phyloP scores from a whole-genome alignment of 2,113 vertebrate species.

The Casuarius casuarius region DNA sequence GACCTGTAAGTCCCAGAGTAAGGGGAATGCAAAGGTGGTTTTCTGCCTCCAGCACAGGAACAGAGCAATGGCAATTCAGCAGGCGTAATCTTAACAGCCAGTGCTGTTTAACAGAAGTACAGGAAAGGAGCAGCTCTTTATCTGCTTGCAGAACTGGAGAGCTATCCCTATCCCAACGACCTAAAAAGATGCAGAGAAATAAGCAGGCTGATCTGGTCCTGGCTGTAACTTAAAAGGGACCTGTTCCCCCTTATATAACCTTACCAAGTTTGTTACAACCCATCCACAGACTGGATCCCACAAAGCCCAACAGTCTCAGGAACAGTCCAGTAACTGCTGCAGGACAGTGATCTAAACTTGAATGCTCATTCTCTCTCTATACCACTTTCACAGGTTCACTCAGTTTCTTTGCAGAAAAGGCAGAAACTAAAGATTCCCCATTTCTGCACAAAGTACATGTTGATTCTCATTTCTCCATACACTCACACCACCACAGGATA shows the following conservation, averaged over 20 bases:
- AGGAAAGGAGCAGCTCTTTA: background rate
- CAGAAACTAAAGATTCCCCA: background rate
- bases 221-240: background rate
- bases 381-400: background rate
- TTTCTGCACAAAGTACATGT: background rate
- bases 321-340: background rate
- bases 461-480: background rate
- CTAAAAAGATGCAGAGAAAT: background rate
- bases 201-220: background rate
- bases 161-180: background rate
- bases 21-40: background rate
- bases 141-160: background rate
- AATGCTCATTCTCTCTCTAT: background rate
- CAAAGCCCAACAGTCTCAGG: background rate
- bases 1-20: background rate
- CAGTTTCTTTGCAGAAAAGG: background rate
- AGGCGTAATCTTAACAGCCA: background rate
- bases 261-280: background rate
- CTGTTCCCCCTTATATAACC: background rate
- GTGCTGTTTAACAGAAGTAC: background rate
- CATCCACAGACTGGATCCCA: background rate
- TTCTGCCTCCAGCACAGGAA: constrained; percentile 20
- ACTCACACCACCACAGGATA: background rate
- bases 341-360: background rate
- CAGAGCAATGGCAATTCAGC: background rate